Percentiles rank a stretch among this genome's conserved stretches.
Evolutionary conservation across 2,113 vertebrate genomes (phyloP).

Genomic region (Muscicapa adusta): DNA sequence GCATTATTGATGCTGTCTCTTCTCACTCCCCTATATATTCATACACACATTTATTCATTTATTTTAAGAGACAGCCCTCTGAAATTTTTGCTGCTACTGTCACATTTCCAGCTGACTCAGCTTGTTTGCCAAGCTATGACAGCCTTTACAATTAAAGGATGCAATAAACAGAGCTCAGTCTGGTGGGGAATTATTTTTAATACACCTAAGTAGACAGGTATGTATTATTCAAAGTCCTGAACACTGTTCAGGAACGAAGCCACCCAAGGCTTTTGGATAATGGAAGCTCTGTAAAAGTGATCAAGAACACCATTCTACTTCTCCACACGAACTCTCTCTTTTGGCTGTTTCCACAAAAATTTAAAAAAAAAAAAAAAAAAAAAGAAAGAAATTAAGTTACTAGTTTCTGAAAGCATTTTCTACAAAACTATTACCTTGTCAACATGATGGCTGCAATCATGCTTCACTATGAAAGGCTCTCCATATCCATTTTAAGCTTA

Average conservation of each 20-base stretch:
- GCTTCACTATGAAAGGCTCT: conserved; percentile 69
- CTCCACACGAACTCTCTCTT: conserved; percentile 73
- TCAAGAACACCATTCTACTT: conserved; percentile 74
- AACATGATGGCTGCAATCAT: conserved; percentile 78
- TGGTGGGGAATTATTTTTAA: conserved; percentile 20
- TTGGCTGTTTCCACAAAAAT: conserved; percentile 65
- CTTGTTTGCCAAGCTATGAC: neutral
- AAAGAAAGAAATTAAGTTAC: conserved; percentile 54
- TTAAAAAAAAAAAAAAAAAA: neutral
- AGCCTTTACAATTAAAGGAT: conserved; percentile 36
- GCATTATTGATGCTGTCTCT: conserved; percentile 22
- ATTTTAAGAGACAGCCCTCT: neutral
- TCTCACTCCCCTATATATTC: neutral
- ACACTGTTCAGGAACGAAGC: conserved; percentile 43
- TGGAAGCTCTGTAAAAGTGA: conserved; percentile 80
- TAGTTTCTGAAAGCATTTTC: conserved; percentile 69
- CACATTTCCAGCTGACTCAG: conserved; percentile 41
- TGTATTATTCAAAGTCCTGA: conserved; percentile 48
- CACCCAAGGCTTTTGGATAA: conserved; percentile 65
- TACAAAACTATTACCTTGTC: conserved; percentile 74
- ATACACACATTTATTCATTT: neutral
- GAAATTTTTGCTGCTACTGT: conserved; percentile 13
- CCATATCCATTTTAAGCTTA: conserved; percentile 71
- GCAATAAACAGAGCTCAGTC: conserved; percentile 24
- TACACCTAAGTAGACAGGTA: conserved; percentile 5